These are phyloP conservation scores for Hemitrygon akajei DNA, from an alignment of 2,797 vertebrate species.

Conservation along the genomic window DNA sequence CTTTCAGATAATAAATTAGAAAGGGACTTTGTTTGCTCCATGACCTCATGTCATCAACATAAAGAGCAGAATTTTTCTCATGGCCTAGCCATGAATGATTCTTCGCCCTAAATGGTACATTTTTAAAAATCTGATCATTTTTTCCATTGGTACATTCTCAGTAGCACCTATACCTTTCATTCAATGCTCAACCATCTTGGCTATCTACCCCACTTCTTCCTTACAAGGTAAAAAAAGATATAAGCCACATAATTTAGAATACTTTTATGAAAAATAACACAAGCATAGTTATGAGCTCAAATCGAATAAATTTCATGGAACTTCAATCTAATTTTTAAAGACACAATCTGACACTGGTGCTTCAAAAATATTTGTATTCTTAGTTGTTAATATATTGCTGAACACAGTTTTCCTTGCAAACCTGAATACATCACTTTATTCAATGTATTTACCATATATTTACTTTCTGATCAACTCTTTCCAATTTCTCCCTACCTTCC, in stretches of 20 bases:
- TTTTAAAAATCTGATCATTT: too few species aligned
- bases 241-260: neutral
- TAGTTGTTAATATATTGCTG: neutral
- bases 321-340: neutral
- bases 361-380: neutral
- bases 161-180: too few species aligned
- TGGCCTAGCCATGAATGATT: too few species aligned
- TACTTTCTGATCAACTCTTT: neutral
- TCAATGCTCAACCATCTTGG: too few species aligned
- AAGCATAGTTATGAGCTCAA: neutral
- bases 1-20: too few species aligned
- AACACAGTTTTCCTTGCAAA: neutral
- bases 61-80: too few species aligned
- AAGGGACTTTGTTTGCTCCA: too few species aligned
- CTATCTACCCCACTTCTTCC: too few species aligned
- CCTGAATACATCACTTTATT: constrained; percentile 1
- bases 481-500: neutral
- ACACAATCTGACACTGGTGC: neutral
- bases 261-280: neutral
- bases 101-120: too few species aligned
- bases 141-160: too few species aligned
- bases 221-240: neutral
- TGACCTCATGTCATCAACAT: too few species aligned
- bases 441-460: constrained; percentile 2
- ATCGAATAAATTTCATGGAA: neutral